Evolutionary conservation across 2,113 vertebrate genomes (phyloP).

Genomic region (Zosterops japonicus): DNA sequence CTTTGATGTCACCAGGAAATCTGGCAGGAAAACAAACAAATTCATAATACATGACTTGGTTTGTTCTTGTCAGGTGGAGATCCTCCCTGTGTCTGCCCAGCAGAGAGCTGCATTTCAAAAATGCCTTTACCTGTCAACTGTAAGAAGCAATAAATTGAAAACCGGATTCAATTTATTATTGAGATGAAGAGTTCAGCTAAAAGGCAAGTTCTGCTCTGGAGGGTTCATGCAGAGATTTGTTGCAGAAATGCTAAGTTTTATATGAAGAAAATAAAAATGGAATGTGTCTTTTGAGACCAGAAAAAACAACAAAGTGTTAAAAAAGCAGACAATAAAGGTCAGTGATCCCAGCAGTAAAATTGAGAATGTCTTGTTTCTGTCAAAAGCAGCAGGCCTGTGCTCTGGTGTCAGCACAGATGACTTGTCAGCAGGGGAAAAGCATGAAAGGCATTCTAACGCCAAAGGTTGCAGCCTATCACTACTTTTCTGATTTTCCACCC

Average conservation of each 20-base stretch:
- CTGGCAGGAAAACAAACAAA: not conserved
- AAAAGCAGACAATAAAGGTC: not conserved
- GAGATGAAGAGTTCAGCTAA: not conserved
- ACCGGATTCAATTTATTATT: not conserved
- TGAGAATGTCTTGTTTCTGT: not conserved
- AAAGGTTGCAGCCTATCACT: not conserved
- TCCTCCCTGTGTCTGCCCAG: not conserved
- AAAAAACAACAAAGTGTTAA: not conserved
- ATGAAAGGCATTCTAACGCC: not conserved
- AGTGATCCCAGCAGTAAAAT: not conserved
- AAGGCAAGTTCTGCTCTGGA: not conserved
- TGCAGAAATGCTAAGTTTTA: not conserved
- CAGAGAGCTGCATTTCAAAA: not conserved
- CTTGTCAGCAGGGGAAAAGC: not conserved
- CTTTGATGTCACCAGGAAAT: not conserved
- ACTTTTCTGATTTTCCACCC: not conserved
- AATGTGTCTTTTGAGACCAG: not conserved
- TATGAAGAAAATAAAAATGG: not conserved
- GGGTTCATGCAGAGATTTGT: not conserved
- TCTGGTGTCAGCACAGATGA: accelerated
- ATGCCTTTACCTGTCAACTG: not conserved
- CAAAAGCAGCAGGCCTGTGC: not conserved
- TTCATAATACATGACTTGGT: not conserved
- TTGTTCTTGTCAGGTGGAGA: not conserved
- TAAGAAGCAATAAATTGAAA: not conserved